Conservation (phyloP, 2,888 invertebrate species). For the Calephelis perditalis region DNA sequence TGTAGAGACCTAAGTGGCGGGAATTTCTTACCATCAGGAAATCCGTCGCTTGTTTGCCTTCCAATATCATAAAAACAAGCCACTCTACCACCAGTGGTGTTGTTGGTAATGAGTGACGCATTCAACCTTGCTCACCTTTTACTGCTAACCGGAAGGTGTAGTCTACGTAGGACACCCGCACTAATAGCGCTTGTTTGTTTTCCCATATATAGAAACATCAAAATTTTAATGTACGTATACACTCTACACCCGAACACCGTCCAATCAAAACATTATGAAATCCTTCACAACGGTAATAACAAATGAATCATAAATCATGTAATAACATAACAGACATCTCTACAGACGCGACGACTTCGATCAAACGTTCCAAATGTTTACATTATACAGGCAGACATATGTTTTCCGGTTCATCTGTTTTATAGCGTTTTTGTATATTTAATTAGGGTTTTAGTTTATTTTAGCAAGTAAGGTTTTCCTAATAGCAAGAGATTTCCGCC, state of each 20-base stretch:
- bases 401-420: conserved; percentile 18
- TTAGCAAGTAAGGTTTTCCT: neutral
- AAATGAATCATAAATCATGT: conserved; percentile 7
- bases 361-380: conserved; percentile 11
- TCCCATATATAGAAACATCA: too few species aligned
- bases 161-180: too few species aligned
- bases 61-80: too few species aligned
- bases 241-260: neutral
- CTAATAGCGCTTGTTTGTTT: too few species aligned
- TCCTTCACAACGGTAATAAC: neutral
- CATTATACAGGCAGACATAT: conserved; percentile 19
- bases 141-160: too few species aligned
- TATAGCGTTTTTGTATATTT: conserved; percentile 15
- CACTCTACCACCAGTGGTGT: too few species aligned
- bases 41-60: too few species aligned
- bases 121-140: too few species aligned
- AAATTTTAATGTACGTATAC: neutral
- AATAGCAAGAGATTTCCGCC: too few species aligned
- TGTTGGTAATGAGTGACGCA: too few species aligned
- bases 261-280: conserved; percentile 11
- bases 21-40: too few species aligned
- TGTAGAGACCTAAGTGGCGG: too few species aligned
- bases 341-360: conserved; percentile 1
- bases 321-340: conserved; percentile 5
- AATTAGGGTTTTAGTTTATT: neutral